Evolutionary conservation across 1,140 invertebrate genomes (phyloP), one percentile per base, ranked within the genome.

Genomic region (Hypsibius dujardini): DNA sequence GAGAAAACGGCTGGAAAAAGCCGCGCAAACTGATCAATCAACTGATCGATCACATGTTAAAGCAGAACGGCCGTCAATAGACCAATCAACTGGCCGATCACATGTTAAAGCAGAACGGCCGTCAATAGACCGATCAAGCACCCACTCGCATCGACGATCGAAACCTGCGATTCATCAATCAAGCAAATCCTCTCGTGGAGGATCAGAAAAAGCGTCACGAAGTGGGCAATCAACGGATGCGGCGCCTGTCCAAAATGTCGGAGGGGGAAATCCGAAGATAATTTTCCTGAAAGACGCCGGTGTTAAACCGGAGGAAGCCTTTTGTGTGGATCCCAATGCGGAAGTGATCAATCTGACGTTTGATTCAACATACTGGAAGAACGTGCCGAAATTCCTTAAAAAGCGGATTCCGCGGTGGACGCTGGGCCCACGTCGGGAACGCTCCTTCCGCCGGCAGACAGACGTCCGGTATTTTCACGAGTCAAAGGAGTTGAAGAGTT

Each of bases 321-420:
- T 77, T 72, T 73, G 76, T 69, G 70, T 80, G 50, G 80, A 80
- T 71, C 71, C 75, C 47, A 76, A 74, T 69, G 60, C 75, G 15
- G 78, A 81, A 69, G 74, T 72, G 46, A 76, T 77, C 47, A 78
- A 79, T 59, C 74, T 75, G 70, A 74, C 75, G 12, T 81, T 80
- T 75, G 75, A 75, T 40, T 77, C 77, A 40, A 72, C 80, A 2
- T 79, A 79, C 71, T 78, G 76, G 72, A 73, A 74, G 12, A 76
- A 80, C 71, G 73, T 81, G 46, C 76, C 79, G 1, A 75, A 75
- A 70, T 80, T 77, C 71, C 28, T 28, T 28, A 28, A 28, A 28
- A 70, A 71, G 67, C 59, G 47, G 7, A 1, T 47, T 46, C 46
- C 50, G 42, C 42, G 47, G 56, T 47, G 46, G 40, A 72, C 45